Base-by-base conservation (phyloP, 1,140 invertebrate species). In the Harpegnathos saltator region DNA sequence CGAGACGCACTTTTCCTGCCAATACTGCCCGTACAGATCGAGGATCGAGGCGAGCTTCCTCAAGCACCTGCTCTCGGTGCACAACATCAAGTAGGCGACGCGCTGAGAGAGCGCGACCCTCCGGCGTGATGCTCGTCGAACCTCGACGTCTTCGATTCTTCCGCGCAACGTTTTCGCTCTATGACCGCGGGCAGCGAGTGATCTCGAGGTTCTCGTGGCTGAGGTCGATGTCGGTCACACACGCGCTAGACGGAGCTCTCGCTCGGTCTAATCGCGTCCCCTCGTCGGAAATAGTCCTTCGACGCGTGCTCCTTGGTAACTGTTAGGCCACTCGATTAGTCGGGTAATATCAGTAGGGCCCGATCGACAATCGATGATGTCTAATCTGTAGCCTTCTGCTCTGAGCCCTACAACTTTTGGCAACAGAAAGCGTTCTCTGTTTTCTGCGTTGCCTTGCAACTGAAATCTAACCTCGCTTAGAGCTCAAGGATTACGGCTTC, bases 1-100 rank as follows among this genome's bases (percentile, higher is more conserved):
- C 89, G 95, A 95, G 85, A 95, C 95, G 1, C 93, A 94, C 86
- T 95, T 95, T 89, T 93, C 94, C 71, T 96, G 95, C 89, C 93
- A 94, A 33, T 94, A 95, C 85, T 96, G 95, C 88, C 94, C 94
- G 15, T 94, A 95, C 83, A 94, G 94, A 85, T 95, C 94, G 52
- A 93, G 93, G 82, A 92, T 94, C 65, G 92, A 94, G 89, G 92
- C 95, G n/a, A 93, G 93, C 72, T 94, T 94, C 73, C 77, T 94
- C 59, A 94, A 93, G 72, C 94, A 94, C 63, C 87, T 94, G 17
- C 89, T 94, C n/a, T 94, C 93, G 33, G 94, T 94, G 58, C 94
- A 94, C 80, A 94, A 94, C 81, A 94, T 94, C 91, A 94, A 94
- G 87, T 94, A 93, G 89, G 89, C 65, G 26, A 17, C 38, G 33